A percentile compares a stretch with the other conserved stretches of the same genome.
Evolutionary conservation across 2,797 vertebrate genomes (phyloP).

Genomic region (Poliocrania exsul): DNA sequence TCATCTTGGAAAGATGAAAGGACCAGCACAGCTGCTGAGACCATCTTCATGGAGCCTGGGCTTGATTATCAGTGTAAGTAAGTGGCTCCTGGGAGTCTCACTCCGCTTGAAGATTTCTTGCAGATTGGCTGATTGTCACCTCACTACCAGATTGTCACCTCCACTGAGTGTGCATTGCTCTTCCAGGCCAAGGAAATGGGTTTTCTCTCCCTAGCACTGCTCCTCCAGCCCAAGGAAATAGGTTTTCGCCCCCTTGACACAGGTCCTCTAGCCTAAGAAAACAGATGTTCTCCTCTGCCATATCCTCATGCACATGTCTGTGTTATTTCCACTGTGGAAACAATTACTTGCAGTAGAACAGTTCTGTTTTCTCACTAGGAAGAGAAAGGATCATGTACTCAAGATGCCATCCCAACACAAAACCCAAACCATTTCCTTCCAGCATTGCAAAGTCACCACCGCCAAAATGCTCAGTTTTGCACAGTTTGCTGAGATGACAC

Average conservation of each 20-base stretch:
- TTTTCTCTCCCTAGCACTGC: neutral
- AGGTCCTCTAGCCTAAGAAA: neutral
- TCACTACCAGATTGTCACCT: neutral
- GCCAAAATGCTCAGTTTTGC: accelerated
- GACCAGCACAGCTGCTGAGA: neutral
- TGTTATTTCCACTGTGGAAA: neutral
- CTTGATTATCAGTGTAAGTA: neutral
- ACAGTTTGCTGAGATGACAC: neutral
- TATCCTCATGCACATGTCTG: accelerated
- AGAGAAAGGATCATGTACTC: neutral
- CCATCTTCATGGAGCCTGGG: neutral
- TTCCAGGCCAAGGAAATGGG: neutral
- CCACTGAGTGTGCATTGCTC: neutral
- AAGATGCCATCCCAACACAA: neutral
- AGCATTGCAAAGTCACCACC: accelerated
- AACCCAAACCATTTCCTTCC: neutral
- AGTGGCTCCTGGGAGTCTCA: neutral
- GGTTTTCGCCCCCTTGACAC: neutral
- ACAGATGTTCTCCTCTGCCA: neutral
- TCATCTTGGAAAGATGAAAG: neutral
- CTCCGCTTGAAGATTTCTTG: neutral
- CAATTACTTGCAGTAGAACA: neutral
- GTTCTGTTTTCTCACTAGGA: neutral
- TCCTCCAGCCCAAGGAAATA: neutral
- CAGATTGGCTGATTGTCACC: neutral